phyloP scores from a whole-genome alignment of 2,113 vertebrate genomes.

The Empidonax alnorum region DNA sequence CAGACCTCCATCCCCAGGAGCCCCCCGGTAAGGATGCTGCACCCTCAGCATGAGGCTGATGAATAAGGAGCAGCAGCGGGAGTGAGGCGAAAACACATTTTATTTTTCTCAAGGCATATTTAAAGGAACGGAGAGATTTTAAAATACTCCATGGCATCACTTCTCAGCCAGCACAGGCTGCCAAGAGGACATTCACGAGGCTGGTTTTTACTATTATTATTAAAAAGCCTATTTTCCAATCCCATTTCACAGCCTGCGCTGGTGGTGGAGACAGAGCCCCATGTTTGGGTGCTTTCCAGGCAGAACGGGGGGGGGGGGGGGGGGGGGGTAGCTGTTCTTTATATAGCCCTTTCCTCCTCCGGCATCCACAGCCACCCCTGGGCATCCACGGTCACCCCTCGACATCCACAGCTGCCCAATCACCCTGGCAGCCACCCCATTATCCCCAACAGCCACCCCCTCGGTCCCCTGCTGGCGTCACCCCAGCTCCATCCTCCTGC shows the following conservation, averaged over 20 bases:
- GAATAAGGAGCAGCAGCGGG: background rate
- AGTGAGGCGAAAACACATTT: background rate
- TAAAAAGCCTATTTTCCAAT: constrained; percentile 50
- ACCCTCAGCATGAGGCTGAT: background rate
- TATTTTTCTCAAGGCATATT: background rate
- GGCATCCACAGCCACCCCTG: background rate
- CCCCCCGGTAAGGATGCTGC: background rate
- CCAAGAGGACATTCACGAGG: constrained; percentile 40
- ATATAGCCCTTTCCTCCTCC: background rate
- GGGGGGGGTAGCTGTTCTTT: background rate
- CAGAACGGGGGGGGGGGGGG: background rate
- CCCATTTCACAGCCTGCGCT: constrained; percentile 32
- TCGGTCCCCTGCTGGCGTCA: background rate
- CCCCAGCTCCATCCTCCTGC: background rate
- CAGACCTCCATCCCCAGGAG: background rate
- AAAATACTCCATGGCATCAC: constrained; percentile 21
- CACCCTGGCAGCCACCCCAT: background rate
- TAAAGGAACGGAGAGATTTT: constrained; percentile 14
- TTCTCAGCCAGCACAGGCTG: constrained; percentile 40
- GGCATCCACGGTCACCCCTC: background rate
- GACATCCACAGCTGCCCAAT: background rate
- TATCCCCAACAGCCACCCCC: background rate
- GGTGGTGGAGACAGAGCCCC: constrained; percentile 4
- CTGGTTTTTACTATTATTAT: constrained; percentile 48
- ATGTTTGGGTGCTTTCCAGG: constrained; percentile 49